Percentiles rank a stretch among this genome's conserved stretches.
Evolutionary conservation across 2,113 vertebrate species (phyloP).

Genomic region (Alces alces): DNA sequence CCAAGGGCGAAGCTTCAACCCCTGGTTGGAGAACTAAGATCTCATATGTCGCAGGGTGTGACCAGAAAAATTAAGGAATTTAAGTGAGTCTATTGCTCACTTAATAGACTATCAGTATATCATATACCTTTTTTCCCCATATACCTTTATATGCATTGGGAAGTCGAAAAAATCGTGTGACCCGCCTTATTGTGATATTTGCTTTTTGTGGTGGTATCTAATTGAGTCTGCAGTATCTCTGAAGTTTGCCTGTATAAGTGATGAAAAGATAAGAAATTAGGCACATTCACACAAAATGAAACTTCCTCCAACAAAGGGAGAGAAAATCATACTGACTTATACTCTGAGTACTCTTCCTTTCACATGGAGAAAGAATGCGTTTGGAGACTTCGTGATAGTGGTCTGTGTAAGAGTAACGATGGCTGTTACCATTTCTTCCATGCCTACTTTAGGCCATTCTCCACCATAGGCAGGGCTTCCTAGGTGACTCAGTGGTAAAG

Average conservation of each 20-base stretch:
- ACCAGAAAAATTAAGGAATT: neutral
- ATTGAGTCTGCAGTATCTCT: neutral
- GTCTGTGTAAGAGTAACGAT: neutral
- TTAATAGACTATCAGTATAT: neutral
- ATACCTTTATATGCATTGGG: neutral
- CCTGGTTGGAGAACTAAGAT: neutral
- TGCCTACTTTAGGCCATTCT: neutral
- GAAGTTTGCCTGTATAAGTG: neutral
- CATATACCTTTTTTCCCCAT: neutral
- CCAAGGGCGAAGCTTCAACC: neutral
- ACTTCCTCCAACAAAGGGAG: neutral
- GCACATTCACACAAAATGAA: neutral
- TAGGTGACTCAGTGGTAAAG: neutral
- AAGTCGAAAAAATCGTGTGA: neutral
- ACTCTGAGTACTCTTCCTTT: neutral
- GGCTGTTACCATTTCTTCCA: neutral
- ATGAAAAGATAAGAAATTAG: conserved; percentile 1
- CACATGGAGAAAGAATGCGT: neutral
- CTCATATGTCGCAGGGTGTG: neutral
- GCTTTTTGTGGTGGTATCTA: neutral
- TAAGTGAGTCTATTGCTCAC: neutral
- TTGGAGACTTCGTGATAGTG: neutral
- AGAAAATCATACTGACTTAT: neutral
- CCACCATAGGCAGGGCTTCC: neutral
- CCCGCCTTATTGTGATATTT: neutral